A percentile compares a stretch with the other conserved stretches of the same genome.
These are phyloP conservation scores for Campoplex nolae DNA, from an alignment of 2,888 invertebrate genomes.

Conservation along the genomic window DNA sequence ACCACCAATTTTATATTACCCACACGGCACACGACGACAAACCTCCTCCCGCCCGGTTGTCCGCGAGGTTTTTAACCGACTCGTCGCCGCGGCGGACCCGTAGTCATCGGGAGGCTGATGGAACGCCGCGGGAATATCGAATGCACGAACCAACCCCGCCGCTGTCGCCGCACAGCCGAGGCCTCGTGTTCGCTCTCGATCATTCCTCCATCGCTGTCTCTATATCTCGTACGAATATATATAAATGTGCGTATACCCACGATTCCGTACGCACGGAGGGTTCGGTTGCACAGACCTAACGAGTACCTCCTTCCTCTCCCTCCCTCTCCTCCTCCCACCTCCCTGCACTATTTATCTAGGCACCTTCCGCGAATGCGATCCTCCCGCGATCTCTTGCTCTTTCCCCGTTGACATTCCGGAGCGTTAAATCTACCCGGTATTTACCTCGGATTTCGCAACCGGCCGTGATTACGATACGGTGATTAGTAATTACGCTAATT, in stretches of 20 bases:
- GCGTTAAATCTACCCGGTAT: conserved; percentile 40
- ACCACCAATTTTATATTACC: not conserved
- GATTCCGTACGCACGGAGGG: conserved; percentile 17
- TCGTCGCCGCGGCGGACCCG: not conserved
- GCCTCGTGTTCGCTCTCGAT: conserved; percentile 49
- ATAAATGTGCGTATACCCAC: conserved; percentile 3
- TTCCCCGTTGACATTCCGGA: conserved; percentile 44
- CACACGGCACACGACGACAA: not conserved
- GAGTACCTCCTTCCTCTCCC: conserved; percentile 27
- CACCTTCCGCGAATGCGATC: not conserved
- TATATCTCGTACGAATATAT: not conserved
- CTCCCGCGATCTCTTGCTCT: conserved; percentile 13
- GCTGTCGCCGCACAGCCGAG: too few species aligned
- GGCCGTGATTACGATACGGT: not conserved
- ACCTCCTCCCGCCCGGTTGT: too few species aligned
- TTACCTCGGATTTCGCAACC: conserved; percentile 51
- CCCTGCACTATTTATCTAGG: not conserved
- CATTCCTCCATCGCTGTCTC: conserved; percentile 43
- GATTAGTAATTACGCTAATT: conserved; percentile 63
- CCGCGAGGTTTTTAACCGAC: not conserved
- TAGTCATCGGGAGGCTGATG: not conserved
- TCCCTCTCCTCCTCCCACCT: not conserved
- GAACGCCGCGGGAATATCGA: conserved; percentile 63
- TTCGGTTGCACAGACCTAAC: conserved; percentile 60
- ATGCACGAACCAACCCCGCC: conserved; percentile 18